phyloP scores from a whole-genome alignment of 2,888 invertebrate genomes.

The Tetranychus truncatus region DNA sequence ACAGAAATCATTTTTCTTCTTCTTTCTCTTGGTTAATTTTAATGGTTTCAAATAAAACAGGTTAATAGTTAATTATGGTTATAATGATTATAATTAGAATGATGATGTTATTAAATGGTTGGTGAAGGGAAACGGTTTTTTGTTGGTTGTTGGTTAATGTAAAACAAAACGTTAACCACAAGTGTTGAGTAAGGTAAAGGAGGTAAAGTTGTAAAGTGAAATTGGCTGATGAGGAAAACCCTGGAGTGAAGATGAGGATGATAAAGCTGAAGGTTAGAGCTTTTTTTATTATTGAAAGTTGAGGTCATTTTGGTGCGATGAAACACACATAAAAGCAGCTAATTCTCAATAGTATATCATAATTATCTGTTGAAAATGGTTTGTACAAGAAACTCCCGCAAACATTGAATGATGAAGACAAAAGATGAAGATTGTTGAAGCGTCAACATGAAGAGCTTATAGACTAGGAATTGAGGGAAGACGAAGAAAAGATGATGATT shows the following conservation, averaged over 20 bases:
- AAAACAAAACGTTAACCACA: neutral
- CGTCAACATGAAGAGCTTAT: neutral
- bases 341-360: neutral
- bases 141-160: too few species aligned
- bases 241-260: neutral
- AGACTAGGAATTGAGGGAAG: too few species aligned
- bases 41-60: neutral
- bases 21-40: neutral
- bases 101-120: too few species aligned
- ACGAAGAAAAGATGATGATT: too few species aligned
- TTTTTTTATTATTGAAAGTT: neutral
- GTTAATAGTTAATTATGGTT: neutral
- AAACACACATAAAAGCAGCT: neutral
- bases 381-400: neutral
- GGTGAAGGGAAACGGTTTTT: too few species aligned
- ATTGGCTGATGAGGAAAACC: neutral
- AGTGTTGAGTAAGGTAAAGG: neutral
- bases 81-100: neutral
- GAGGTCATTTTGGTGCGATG: neutral
- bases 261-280: neutral
- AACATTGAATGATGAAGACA: neutral
- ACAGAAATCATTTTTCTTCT: neutral
- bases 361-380: neutral
- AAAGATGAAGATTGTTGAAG: neutral
- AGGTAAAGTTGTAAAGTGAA: neutral